Percentiles rank a stretch among this genome's conserved stretches.
These are phyloP conservation scores for Cryptophagus acutangulus DNA, from an alignment of 2,888 invertebrate species.

Conservation along the genomic window DNA sequence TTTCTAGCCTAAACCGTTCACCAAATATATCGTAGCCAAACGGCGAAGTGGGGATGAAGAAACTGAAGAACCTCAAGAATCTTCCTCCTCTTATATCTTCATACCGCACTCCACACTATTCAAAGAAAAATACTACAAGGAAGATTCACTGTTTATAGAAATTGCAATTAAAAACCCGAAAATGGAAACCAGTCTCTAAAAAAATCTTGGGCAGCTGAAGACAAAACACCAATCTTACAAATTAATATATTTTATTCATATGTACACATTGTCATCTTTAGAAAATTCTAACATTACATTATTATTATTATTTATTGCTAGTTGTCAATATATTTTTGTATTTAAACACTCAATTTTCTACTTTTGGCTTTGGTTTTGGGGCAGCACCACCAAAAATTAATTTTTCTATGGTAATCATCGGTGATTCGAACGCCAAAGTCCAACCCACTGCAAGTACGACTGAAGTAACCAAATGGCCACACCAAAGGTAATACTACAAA, in stretches of 20 bases:
- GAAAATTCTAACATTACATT: slow-evolving; percentile 7
- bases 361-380: neutral
- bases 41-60: slow-evolving; percentile 48
- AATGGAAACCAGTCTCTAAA: no score
- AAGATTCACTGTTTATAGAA: slow-evolving; percentile 59
- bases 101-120: slow-evolving; percentile 60
- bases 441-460: slow-evolving; percentile 41
- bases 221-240: neutral
- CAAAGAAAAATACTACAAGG: slow-evolving; percentile 57
- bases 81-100: slow-evolving; percentile 57
- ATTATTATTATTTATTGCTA: neutral
- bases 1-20: slow-evolving; percentile 58
- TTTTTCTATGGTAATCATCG: slow-evolving; percentile 41
- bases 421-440: slow-evolving; percentile 32
- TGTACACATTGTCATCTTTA: slow-evolving; percentile 23
- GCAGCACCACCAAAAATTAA: slow-evolving; percentile 7
- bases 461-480: slow-evolving; percentile 45
- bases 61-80: slow-evolving; percentile 46
- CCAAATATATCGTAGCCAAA: slow-evolving; percentile 58
- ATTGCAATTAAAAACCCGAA: slow-evolving; percentile 42
- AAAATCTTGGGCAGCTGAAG: neutral
- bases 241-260: neutral
- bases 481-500: slow-evolving; percentile 41
- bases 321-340: neutral
- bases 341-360: neutral